These are phyloP conservation scores for Lepidocyrtoides sp. DNA, from an alignment of 2,888 invertebrate genomes.

Conservation along the genomic window DNA sequence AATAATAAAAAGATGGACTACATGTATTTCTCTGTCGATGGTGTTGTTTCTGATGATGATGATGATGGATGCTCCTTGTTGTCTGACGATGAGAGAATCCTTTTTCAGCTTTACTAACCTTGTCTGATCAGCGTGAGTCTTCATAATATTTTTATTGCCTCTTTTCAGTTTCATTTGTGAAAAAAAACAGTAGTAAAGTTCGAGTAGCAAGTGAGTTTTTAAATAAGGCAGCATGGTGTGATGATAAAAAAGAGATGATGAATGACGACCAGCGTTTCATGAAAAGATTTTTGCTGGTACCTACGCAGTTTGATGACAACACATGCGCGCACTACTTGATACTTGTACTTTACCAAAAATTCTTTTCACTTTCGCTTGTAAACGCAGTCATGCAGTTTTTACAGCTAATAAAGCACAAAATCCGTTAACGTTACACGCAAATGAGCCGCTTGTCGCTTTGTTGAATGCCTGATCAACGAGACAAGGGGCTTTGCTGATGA, in stretches of 20 bases:
- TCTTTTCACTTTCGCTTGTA: slow-evolving; percentile 72
- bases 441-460: slow-evolving; percentile 41
- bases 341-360: not conserved
- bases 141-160: slow-evolving; percentile 55
- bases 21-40: not conserved
- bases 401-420: slow-evolving; percentile 53
- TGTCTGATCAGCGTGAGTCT: slow-evolving; percentile 75
- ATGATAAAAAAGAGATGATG: too few species aligned
- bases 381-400: slow-evolving; percentile 56
- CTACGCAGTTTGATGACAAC: not conserved
- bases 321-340: slow-evolving; percentile 2
- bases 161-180: slow-evolving; percentile 33
- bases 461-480: not conserved
- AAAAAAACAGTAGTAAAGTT: not conserved
- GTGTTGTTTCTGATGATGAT: not conserved
- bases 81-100: slow-evolving; percentile 19
- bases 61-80: slow-evolving; percentile 36
- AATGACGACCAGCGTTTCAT: slow-evolving; percentile 10
- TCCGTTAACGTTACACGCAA: slow-evolving; percentile 54
- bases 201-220: not conserved
- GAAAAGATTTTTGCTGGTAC: slow-evolving; percentile 18
- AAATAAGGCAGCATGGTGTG: not conserved
- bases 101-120: slow-evolving; percentile 68
- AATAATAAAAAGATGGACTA: not conserved
- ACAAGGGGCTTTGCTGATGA: not conserved